phyloP scores from a whole-genome alignment of 2,797 vertebrate genomes.

The Lagocephalus sceleratus region DNA sequence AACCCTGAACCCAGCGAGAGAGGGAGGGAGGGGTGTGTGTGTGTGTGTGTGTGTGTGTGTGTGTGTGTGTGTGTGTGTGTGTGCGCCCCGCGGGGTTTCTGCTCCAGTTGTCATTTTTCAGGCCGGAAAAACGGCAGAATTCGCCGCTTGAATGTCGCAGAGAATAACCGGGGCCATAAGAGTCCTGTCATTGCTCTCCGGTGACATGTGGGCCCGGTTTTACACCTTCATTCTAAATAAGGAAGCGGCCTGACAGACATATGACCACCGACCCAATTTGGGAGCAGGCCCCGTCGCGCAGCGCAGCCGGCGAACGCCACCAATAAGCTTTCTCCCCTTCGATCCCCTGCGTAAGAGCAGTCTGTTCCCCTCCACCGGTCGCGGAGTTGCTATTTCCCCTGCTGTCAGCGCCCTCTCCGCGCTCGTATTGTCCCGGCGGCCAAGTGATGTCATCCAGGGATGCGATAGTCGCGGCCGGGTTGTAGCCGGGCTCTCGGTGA shows the following conservation, averaged over 20 bases:
- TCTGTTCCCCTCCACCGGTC: conserved; percentile 43
- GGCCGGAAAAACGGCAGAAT: conserved; percentile 52
- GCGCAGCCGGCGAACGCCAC: conserved; percentile 54
- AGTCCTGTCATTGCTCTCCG: conserved; percentile 75
- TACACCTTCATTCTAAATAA: conserved; percentile 91
- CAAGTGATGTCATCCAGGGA: conserved; percentile 80
- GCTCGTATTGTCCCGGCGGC: conserved; percentile 55
- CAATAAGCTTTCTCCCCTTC: conserved; percentile 70
- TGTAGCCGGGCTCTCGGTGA: conserved; percentile 62
- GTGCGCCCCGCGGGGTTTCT: conserved; percentile 6
- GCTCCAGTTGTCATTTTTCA: conserved; percentile 8
- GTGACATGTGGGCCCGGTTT: conserved; percentile 82
- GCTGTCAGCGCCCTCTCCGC: conserved; percentile 40
- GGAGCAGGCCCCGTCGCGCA: conserved; percentile 71
- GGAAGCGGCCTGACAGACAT: conserved; percentile 78
- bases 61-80: no score
- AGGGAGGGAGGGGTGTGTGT: not conserved
- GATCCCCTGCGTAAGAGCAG: conserved; percentile 59
- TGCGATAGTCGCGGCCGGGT: conserved; percentile 52
- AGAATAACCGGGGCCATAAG: conserved; percentile 40
- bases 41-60: no score
- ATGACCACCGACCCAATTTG: conserved; percentile 79
- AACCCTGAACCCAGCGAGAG: conserved; percentile 23
- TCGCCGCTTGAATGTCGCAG: not conserved
- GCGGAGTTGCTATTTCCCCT: conserved; percentile 57